Conservation (phyloP, 2,113 vertebrate species). For the Himantopus leucocephalus region DNA sequence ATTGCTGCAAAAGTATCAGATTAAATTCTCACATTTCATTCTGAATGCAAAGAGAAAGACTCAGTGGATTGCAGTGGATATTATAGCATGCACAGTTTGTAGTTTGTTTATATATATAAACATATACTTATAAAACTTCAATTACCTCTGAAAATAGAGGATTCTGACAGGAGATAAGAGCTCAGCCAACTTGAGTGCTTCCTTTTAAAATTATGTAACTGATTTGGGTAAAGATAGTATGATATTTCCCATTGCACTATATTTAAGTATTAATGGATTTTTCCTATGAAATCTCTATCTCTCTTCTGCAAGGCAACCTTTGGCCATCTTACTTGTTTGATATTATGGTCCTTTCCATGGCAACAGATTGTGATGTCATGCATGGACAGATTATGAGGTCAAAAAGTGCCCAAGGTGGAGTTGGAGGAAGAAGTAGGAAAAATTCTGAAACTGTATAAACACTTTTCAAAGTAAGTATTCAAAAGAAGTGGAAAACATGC, state of each 20-base stretch:
- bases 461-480: background rate
- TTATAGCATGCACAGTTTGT: background rate
- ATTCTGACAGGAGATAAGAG: constrained; percentile 39
- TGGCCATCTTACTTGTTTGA: constrained; percentile 37
- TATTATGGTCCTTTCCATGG: constrained; percentile 25
- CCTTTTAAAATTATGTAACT: constrained; percentile 51
- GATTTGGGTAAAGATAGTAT: constrained; percentile 52
- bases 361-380: constrained; percentile 55
- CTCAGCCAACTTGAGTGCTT: constrained; percentile 6
- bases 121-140: constrained; percentile 28
- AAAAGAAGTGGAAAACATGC: background rate
- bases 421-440: constrained; percentile 12
- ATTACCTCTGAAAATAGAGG: constrained; percentile 36
- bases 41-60: background rate
- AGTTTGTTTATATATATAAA: background rate
- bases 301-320: constrained; percentile 44
- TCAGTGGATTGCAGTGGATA: background rate
- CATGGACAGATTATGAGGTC: constrained; percentile 45
- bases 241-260: constrained; percentile 37
- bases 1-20: background rate
- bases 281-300: constrained; percentile 54
- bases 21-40: constrained; percentile 27
- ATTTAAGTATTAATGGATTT: constrained; percentile 61
- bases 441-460: background rate
- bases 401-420: constrained; percentile 18